phyloP scores from a whole-genome alignment of 2,113 vertebrate genomes.

The Chaetodon auriga region DNA sequence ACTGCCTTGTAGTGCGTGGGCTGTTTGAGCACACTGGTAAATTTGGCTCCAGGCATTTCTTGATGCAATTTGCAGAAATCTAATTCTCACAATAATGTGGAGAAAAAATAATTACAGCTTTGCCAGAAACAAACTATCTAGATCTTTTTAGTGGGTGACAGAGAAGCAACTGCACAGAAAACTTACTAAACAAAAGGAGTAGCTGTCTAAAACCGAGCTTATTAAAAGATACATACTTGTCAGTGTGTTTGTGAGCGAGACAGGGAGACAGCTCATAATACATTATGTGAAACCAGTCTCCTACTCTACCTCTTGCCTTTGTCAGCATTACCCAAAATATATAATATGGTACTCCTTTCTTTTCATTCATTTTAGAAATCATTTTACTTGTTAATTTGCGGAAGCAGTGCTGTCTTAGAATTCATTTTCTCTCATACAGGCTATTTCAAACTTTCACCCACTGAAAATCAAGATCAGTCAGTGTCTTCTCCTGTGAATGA shows the following conservation, averaged over 20 bases:
- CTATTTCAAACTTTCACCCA: background rate
- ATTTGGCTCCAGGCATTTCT: constrained; percentile 54
- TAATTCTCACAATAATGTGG: constrained; percentile 44
- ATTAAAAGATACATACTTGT: constrained; percentile 30
- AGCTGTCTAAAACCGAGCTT: constrained; percentile 18
- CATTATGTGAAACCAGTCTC: constrained; percentile 21
- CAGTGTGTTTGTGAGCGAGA: background rate
- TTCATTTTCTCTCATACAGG: background rate
- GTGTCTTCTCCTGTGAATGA: background rate
- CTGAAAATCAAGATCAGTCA: background rate
- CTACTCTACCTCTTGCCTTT: background rate
- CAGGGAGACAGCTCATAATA: background rate
- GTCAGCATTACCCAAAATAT: background rate
- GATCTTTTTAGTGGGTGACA: constrained; percentile 10
- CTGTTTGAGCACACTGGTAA: constrained; percentile 36
- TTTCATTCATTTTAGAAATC: background rate
- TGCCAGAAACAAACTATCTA: constrained; percentile 43
- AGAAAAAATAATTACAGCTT: constrained; percentile 50
- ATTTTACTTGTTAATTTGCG: background rate
- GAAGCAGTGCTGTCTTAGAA: background rate
- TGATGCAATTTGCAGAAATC: constrained; percentile 69
- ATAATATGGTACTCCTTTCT: background rate
- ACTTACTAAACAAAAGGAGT: constrained; percentile 40
- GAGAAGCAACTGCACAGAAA: constrained; percentile 5
- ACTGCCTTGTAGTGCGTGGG: constrained; percentile 46